Evolutionary conservation across 2,797 vertebrate species (phyloP), one percentile per base, ranked within the genome.

Genomic region (Notamacropus eugenii): DNA sequence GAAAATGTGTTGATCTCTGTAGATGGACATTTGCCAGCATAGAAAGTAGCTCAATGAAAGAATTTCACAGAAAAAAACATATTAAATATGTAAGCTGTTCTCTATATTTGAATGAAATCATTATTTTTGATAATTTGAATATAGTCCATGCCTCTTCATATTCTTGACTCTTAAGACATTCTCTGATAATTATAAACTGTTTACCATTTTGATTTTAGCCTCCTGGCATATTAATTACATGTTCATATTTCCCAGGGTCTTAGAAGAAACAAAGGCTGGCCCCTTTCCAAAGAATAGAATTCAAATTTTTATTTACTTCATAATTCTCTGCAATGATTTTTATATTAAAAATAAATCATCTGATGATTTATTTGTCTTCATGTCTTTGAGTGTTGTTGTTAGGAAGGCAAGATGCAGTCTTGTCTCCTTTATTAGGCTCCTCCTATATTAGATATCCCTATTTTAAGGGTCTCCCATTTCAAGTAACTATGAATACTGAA

Each of bases 51-150:
- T 74, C 95, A 50, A 97, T 50, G 94, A 97, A 96, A 98, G 93
- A 29, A 95, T 46, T 59, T 93, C 92, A 90, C 27, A 91, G 56
- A 96, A 97, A 52, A 52, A 94, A 94, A 58, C 5, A 46, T 2
- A 54, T 46, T 28, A 92, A 92, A 96, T 93, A 3, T 95, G 97
- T 97, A 93, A 96, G 6, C 4, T 96, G 31, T 96, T 96, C 1
- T 56, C 1, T 50, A 93, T 96, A 97, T 91, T 95, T 96, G 97
- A 95, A 93, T 97, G 91, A 98, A 98, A 87, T n/a, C 58, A 55
- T 96, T 97, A 94, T 92, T 93, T 96, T 96, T 98, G 95, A 74
- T 97, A 97, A 97, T 95, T 96, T 94, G 57, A 96, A 97, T 98
- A 95, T 93, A 92, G 90, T 93, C 82, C 93, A 92, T 93, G 50